These are phyloP conservation scores for Acanthosoma haemorrhoidale DNA, from an alignment of 2,888 invertebrate genomes.

Conservation along the genomic window DNA sequence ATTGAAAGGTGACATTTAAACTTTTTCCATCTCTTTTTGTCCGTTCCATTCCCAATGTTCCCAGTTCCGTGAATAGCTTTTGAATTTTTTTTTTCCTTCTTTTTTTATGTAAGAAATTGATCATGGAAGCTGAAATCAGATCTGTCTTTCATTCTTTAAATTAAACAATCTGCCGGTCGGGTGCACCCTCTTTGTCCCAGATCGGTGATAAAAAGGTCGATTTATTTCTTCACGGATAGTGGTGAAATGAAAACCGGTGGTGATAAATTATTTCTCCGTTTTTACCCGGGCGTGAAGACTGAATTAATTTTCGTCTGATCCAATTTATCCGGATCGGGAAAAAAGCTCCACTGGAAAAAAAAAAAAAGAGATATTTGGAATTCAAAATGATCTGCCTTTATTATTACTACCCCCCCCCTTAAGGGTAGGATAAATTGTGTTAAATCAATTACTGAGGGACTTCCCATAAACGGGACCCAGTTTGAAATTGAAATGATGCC, in stretches of 20 bases:
- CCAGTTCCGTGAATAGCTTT: too few species aligned
- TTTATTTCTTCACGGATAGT: not conserved
- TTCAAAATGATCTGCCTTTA: not conserved
- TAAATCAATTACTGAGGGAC: too few species aligned
- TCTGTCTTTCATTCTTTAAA: conserved; percentile 2
- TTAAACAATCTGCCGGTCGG: not conserved
- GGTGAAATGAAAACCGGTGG: not conserved
- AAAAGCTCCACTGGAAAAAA: not conserved
- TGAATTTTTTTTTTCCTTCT: too few species aligned
- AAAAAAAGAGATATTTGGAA: not conserved
- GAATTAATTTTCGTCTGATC: not conserved
- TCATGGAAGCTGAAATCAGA: not conserved
- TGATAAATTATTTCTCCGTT: not conserved
- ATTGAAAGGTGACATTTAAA: not conserved
- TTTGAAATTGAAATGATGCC: too few species aligned
- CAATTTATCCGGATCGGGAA: too few species aligned
- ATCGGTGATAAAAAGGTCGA: conserved; percentile 4
- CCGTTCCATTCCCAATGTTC: not conserved
- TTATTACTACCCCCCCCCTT: too few species aligned
- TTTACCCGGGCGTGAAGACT: not conserved
- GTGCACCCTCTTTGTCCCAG: conserved; percentile 7
- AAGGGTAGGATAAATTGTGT: too few species aligned
- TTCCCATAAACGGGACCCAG: too few species aligned
- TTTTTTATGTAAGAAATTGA: not conserved
- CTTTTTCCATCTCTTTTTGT: not conserved